Evolutionary conservation across 2,797 vertebrate genomes (phyloP).

Genomic region (Parauchenoglanis ngamensis): DNA sequence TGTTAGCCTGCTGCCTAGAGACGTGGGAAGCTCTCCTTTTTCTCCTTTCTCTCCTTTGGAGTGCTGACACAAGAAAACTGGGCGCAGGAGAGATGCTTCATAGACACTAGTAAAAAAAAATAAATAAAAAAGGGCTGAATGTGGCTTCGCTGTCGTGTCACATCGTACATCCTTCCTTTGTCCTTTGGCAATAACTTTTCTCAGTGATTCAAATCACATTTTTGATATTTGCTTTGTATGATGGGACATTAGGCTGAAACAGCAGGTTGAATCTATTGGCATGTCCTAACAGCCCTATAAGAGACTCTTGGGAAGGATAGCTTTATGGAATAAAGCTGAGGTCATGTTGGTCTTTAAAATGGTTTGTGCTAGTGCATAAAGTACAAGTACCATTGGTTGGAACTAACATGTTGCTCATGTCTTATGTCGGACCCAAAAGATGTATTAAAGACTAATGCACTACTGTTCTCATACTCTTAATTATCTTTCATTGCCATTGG

Average conservation of each 20-base stretch:
- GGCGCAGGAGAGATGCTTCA: conserved; percentile 61
- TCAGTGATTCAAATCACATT: conserved; percentile 82
- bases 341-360: conserved; percentile 78
- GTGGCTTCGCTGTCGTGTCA: conserved; percentile 49
- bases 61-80: conserved; percentile 59
- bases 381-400: conserved; percentile 29
- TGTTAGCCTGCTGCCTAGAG: conserved; percentile 58
- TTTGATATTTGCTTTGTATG: conserved; percentile 85
- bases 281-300: conserved; percentile 60
- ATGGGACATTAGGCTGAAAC: conserved; percentile 75
- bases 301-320: conserved; percentile 68
- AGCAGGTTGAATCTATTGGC: conserved; percentile 70
- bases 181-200: conserved; percentile 77
- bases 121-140: conserved; percentile 56
- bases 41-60: conserved; percentile 55
- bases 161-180: conserved; percentile 66
- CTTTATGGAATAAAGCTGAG: conserved; percentile 78
- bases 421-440: neutral
- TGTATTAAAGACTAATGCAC: neutral
- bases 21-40: conserved; percentile 54
- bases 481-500: neutral
- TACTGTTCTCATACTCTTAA: neutral
- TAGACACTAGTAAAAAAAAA: conserved; percentile 67
- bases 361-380: conserved; percentile 61
- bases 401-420: conserved; percentile 25